Evolutionary conservation across 2,888 invertebrate genomes (phyloP), one percentile per base, ranked within the genome.

Genomic region (Coleophora deauratella): DNA sequence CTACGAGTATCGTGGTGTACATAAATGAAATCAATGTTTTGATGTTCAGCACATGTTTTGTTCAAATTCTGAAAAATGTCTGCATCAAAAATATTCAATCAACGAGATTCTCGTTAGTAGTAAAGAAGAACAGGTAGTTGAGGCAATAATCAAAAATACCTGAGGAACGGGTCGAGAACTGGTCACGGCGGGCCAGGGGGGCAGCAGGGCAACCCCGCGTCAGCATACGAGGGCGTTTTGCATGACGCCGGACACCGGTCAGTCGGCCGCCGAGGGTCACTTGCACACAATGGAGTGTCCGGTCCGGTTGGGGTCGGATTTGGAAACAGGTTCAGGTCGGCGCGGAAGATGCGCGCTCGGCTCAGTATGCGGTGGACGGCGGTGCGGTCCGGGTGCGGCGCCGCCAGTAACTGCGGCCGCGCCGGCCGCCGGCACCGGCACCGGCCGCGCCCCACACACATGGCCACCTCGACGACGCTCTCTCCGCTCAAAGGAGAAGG

Each of bases 351-450:
- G 35, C 9, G 35, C 10, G 37, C 43, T 40, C 40, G 47, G 36
- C 44, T 49, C 45, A 64, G 67, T 66, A 54, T 54, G 54, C 53
- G 65, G 60, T 57, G 57, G 71, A 49, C 72, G 70, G 64, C 68
- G 70, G 79, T 81, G 82, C 80, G 79, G 74, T 73, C 68, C 73
- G 79, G 79, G 65, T 76, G 84, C 82, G 71, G 63, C 69, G 72
- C 64, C 56, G 62, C 68, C 72, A 65, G 66, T 78, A 80, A 84
- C 84, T 84, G 82, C 74, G 60, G 62, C 54, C 45, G 45, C 44
- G n/a, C 45, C 52, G 52, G 58, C 62, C 62, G 49, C 57, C 62
- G 65, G 61, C 57, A 54, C 57, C 51, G 47, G 67, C 66, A 66
- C 63, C 68, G 55, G 66, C 63, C 68, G 55, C 66, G 55, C 66